These are phyloP conservation scores for Urocyon cinereoargenteus DNA, from an alignment of 2,797 vertebrate species.

Conservation along the genomic window DNA sequence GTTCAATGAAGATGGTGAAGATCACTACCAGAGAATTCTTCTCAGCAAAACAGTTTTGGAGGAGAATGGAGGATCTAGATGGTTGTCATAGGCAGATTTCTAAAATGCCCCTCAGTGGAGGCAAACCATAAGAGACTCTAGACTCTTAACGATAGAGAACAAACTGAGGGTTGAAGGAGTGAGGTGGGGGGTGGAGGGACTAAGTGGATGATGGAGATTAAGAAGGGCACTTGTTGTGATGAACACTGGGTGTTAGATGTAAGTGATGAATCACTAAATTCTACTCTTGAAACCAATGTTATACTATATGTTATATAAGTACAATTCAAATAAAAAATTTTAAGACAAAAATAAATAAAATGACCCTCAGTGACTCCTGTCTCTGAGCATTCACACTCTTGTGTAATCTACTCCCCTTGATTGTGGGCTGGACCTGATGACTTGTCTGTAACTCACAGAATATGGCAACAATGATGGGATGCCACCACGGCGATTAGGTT, in stretches of 20 bases:
- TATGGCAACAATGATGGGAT: background rate
- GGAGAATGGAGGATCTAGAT: background rate
- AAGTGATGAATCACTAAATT: background rate
- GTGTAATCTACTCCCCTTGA: background rate
- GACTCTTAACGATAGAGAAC: background rate
- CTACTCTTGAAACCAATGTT: background rate
- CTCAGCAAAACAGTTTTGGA: background rate
- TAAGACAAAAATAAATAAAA: background rate
- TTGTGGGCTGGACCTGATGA: background rate
- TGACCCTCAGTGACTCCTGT: background rate
- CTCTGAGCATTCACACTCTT: background rate
- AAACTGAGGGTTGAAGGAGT: background rate
- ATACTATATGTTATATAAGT: background rate
- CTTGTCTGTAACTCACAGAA: background rate
- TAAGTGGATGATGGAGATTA: background rate
- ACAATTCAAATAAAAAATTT: background rate
- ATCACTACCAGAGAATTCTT: background rate
- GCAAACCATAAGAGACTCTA: background rate
- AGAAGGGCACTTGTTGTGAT: background rate
- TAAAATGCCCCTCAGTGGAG: background rate
- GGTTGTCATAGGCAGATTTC: background rate
- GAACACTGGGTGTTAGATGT: background rate
- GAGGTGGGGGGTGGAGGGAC: background rate
- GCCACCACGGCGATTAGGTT: background rate
- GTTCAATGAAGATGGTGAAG: background rate